Conservation (phyloP, 1,140 invertebrate species). For the Agraylea sexmaculata region DNA sequence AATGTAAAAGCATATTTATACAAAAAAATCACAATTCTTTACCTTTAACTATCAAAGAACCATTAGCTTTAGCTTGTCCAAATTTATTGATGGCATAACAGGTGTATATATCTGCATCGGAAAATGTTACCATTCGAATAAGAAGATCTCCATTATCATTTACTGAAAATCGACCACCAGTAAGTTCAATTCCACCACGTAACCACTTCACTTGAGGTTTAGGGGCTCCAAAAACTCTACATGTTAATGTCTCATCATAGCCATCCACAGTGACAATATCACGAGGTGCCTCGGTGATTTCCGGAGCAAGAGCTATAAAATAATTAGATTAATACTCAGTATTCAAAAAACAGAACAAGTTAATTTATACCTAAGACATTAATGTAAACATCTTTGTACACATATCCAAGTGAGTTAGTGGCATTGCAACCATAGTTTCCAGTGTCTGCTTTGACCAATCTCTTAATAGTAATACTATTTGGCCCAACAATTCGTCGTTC, state of each 20-base stretch:
- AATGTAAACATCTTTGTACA: constrained; percentile 95
- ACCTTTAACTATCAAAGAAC: constrained; percentile 72
- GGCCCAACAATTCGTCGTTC: constrained; percentile 50
- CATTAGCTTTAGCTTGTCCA: constrained; percentile 63
- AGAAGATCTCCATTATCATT: constrained; percentile 69
- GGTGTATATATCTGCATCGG: constrained; percentile 78
- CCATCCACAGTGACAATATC: constrained; percentile 75
- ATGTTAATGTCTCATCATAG: constrained; percentile 69
- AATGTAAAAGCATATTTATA: constrained; percentile 12
- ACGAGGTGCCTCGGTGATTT: constrained; percentile 73
- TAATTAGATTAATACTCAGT: no score
- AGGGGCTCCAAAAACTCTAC: constrained; percentile 91
- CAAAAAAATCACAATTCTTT: constrained; percentile 17
- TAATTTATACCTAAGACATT: constrained; percentile 90
- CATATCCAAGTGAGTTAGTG: constrained; percentile 94
- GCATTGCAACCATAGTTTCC: constrained; percentile 99
- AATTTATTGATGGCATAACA: constrained; percentile 92
- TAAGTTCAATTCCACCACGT: constrained; percentile 66
- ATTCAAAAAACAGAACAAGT: no score
- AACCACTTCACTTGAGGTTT: constrained; percentile 92
- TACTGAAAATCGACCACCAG: constrained; percentile 68
- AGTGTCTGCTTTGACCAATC: constrained; percentile 79
- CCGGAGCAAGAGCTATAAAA: constrained; percentile 69
- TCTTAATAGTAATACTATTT: constrained; percentile 72
- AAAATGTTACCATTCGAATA: constrained; percentile 70